Conservation (phyloP, 2,888 invertebrate species). For the Leptura quadrifasciata region DNA sequence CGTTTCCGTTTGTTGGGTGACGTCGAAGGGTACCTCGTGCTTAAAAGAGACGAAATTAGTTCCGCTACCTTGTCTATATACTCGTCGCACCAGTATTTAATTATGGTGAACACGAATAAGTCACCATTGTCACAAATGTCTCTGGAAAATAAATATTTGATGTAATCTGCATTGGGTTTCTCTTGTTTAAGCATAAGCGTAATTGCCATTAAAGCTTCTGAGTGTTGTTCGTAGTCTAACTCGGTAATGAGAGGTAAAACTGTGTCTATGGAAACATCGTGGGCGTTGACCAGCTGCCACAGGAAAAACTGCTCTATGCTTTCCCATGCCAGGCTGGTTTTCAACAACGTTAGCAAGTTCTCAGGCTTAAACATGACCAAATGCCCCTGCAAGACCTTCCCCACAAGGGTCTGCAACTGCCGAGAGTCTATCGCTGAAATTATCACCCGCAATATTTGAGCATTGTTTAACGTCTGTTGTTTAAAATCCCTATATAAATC, state of each 20-base stretch:
- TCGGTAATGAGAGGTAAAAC: slow-evolving; percentile 87
- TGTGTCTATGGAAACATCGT: slow-evolving; percentile 94
- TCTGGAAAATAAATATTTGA: slow-evolving; percentile 87
- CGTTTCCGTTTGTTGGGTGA: slow-evolving; percentile 95
- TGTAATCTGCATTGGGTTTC: slow-evolving; percentile 89
- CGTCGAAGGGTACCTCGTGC: slow-evolving; percentile 89
- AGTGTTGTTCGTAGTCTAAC: slow-evolving; percentile 88
- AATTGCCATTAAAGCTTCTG: slow-evolving; percentile 94
- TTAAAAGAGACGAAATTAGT: slow-evolving; percentile 85
- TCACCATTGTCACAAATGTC: slow-evolving; percentile 78
- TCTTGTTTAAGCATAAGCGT: slow-evolving; percentile 94
- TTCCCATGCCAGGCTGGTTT: slow-evolving; percentile 94
- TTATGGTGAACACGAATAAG: slow-evolving; percentile 91
- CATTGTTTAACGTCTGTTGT: slow-evolving; percentile 90
- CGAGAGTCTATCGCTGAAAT: slow-evolving; percentile 92
- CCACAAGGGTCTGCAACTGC: slow-evolving; percentile 93
- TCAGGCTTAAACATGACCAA: slow-evolving; percentile 88
- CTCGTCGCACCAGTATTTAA: slow-evolving; percentile 96
- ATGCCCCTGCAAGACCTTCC: slow-evolving; percentile 83
- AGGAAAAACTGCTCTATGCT: slow-evolving; percentile 98
- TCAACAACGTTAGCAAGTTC: slow-evolving; percentile 83
- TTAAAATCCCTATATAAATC: slow-evolving; percentile 94
- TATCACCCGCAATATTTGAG: slow-evolving; percentile 90
- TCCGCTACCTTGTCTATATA: slow-evolving; percentile 92
- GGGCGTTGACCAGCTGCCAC: slow-evolving; percentile 96